Evolutionary conservation across 2,113 vertebrate species (phyloP).

Genomic region (Helogale parvula): DNA sequence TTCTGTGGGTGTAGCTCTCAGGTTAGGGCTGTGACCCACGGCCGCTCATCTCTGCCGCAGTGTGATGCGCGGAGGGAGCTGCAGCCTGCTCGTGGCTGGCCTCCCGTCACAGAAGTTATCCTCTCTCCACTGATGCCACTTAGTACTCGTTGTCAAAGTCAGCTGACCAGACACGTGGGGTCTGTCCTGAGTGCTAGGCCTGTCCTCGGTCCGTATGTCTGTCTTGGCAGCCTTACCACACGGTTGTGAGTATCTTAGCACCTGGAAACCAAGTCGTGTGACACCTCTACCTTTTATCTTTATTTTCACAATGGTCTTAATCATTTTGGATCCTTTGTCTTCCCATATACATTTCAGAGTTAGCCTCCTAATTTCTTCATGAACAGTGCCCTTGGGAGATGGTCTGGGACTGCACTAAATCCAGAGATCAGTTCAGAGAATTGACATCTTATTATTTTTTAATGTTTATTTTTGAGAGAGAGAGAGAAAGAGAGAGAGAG

Average conservation of each 20-base stretch:
- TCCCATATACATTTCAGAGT: neutral
- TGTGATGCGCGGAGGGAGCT: rapidly evolving
- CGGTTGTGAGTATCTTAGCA: too few relatives aligned
- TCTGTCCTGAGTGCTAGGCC: neutral
- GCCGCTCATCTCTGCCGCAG: rapidly evolving
- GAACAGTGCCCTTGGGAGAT: neutral
- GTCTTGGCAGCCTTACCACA: too few relatives aligned
- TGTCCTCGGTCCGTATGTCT: neutral
- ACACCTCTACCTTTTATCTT: neutral
- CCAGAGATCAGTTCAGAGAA: neutral
- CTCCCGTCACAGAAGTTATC: too few relatives aligned
- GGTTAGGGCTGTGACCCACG: neutral
- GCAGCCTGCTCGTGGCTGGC: neutral
- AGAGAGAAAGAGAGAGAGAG: too few relatives aligned
- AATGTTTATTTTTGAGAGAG: too few relatives aligned
- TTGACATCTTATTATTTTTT: neutral
- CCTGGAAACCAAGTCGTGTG: neutral
- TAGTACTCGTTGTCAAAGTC: neutral
- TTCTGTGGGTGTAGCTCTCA: neutral
- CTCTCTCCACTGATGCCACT: neutral
- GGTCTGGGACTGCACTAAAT: neutral
- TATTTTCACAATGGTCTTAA: neutral
- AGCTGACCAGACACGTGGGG: neutral
- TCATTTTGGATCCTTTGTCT: neutral
- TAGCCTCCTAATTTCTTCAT: neutral